A percentile compares a stretch with the other conserved stretches of the same genome.
Conservation (phyloP, 1,140 invertebrate genomes). For the Brachionus asplanchnoidis region DNA sequence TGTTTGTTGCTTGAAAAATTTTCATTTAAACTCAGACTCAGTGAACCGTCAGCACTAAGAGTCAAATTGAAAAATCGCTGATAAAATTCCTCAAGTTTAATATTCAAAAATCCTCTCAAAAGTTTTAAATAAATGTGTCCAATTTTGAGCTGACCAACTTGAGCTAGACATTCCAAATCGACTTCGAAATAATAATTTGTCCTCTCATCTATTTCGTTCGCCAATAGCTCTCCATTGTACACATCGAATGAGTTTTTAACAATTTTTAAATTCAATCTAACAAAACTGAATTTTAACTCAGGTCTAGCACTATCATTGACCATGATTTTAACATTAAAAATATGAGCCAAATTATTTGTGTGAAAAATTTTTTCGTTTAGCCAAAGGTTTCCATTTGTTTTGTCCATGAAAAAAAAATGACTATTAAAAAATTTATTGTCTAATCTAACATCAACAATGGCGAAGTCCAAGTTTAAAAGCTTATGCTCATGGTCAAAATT, state of each 20-base stretch:
- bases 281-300: background rate
- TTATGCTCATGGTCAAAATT: background rate
- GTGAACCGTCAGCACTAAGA: background rate
- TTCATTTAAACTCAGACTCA: background rate
- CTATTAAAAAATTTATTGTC: background rate
- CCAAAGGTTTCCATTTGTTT: slow-evolving; percentile 19
- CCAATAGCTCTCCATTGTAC: background rate
- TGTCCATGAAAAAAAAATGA: slow-evolving; percentile 1
- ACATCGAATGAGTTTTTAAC: background rate
- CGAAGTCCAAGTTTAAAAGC: background rate
- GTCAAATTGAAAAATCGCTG: slow-evolving; percentile 8
- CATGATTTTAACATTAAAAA: background rate
- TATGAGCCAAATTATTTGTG: background rate
- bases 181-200: background rate
- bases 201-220: background rate
- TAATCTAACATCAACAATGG: background rate
- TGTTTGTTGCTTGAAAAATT: background rate
- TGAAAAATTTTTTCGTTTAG: background rate
- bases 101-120: background rate
- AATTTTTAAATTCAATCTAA: slow-evolving; percentile 3
- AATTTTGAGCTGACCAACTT: slow-evolving; percentile 7
- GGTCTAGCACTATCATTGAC: background rate
- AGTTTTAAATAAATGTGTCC: background rate
- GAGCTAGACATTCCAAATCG: slow-evolving; percentile 25
- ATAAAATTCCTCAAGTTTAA: background rate